Percentiles rank a stretch among this genome's conserved stretches.
Evolutionary conservation across 1,140 invertebrate species (phyloP).

Genomic region (Drosophila dunni): DNA sequence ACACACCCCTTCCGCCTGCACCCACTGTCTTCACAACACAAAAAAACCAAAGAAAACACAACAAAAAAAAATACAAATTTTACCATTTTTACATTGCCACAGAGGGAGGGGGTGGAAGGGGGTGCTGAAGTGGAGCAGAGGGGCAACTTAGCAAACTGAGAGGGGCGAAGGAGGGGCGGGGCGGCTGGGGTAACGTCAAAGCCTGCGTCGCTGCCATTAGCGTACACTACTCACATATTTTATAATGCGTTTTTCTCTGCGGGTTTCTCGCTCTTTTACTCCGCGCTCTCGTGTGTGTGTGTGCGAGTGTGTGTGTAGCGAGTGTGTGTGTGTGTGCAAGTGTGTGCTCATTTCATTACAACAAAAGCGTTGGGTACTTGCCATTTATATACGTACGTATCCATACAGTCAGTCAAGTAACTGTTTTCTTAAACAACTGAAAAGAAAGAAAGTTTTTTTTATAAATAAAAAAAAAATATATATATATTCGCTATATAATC

Average conservation of each 20-base stretch:
- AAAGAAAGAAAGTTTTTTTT: too few species aligned
- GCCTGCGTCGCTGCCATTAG: slow-evolving; percentile 69
- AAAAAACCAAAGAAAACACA: slow-evolving; percentile 31
- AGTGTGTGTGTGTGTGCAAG: slow-evolving; percentile 36
- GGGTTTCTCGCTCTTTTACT: slow-evolving; percentile 29
- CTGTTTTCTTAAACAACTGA: too few species aligned
- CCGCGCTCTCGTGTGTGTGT: slow-evolving; percentile 6
- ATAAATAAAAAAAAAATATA: too few species aligned
- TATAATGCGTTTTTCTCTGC: slow-evolving; percentile 65
- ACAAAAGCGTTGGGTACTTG: slow-evolving; percentile 60
- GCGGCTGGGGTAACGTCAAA: slow-evolving; percentile 31
- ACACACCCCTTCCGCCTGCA: slow-evolving; percentile 12
- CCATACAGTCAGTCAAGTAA: background rate
- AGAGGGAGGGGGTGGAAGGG: slow-evolving; percentile 6
- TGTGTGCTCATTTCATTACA: slow-evolving; percentile 75
- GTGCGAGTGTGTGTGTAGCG: background rate
- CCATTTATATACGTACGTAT: slow-evolving; percentile 35
- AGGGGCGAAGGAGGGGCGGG: slow-evolving; percentile 13
- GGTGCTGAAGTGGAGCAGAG: background rate
- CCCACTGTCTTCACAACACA: slow-evolving; percentile 20
- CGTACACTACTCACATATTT: slow-evolving; percentile 81
- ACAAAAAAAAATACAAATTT: slow-evolving; percentile 73
- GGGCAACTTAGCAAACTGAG: background rate
- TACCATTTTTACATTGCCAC: slow-evolving; percentile 72
- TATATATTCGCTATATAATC: too few species aligned